These are phyloP conservation scores for Hesperia comma DNA, from an alignment of 2,888 invertebrate genomes.

Conservation along the genomic window DNA sequence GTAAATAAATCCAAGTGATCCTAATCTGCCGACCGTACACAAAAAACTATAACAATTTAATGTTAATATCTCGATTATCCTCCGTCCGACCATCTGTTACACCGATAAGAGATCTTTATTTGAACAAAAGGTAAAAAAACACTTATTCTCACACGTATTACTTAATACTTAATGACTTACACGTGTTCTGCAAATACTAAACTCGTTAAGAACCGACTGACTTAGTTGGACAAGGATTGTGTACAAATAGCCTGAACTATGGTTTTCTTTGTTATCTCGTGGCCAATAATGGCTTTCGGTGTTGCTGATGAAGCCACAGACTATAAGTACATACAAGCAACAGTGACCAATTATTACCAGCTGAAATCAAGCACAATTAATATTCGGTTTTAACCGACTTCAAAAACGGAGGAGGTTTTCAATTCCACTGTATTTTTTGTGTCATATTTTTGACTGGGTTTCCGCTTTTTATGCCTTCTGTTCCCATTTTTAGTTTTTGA, in stretches of 20 bases:
- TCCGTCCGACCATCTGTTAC: conserved; percentile 37
- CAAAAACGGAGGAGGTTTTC: no score
- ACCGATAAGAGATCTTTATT: conserved; percentile 26
- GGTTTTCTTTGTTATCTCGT: no score
- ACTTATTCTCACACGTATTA: conserved; percentile 37
- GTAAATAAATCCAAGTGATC: background rate
- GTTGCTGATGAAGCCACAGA: no score
- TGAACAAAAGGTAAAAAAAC: conserved; percentile 12
- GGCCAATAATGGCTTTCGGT: no score
- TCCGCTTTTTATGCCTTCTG: no score
- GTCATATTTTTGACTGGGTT: no score
- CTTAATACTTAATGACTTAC: conserved; percentile 54
- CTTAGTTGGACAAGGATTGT: conserved; percentile 16
- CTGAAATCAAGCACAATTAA: no score
- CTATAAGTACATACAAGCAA: no score
- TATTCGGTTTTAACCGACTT: no score
- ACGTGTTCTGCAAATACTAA: conserved; percentile 55
- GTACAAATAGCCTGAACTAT: background rate
- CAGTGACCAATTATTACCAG: no score
- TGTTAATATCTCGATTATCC: conserved; percentile 13
- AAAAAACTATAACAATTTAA: conserved; percentile 6
- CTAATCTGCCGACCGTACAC: background rate
- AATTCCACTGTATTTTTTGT: no score
- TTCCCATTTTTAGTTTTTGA: no score
- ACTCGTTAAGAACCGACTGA: conserved; percentile 21